Evolutionary conservation across 2,888 invertebrate genomes (phyloP).

Genomic region (Lobophora halterata): DNA sequence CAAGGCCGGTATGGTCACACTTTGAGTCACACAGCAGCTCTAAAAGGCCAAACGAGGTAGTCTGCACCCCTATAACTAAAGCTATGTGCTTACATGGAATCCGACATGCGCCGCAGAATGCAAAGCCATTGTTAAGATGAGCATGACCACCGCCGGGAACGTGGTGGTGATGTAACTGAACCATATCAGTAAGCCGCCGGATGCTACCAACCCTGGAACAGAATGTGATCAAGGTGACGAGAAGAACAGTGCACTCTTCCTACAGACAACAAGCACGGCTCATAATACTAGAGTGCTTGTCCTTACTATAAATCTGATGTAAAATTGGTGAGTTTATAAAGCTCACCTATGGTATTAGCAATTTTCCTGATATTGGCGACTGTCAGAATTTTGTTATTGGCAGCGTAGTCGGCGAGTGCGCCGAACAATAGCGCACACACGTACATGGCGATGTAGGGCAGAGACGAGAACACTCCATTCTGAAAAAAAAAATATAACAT

Average conservation of each 20-base stretch:
- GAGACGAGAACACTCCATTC: slow-evolving; percentile 73
- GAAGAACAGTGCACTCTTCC: too few relatives aligned
- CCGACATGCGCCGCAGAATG: slow-evolving; percentile 83
- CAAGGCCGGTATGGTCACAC: too few relatives aligned
- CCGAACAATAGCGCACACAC: slow-evolving; percentile 60
- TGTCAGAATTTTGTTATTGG: slow-evolving; percentile 48
- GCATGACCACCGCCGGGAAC: slow-evolving; percentile 67
- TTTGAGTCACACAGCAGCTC: too few relatives aligned
- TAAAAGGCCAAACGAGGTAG: background rate
- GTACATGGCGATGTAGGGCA: slow-evolving; percentile 76
- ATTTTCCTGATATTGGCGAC: slow-evolving; percentile 51
- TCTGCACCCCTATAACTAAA: background rate
- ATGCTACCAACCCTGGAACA: slow-evolving; percentile 47
- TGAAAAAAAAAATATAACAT: too few relatives aligned
- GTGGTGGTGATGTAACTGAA: slow-evolving; percentile 65
- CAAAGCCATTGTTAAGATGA: slow-evolving; percentile 79
- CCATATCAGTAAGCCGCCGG: slow-evolving; percentile 65
- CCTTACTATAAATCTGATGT: background rate
- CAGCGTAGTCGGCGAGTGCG: slow-evolving; percentile 42
- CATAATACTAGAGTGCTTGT: too few relatives aligned
- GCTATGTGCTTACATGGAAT: slow-evolving; percentile 70
- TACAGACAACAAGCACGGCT: too few relatives aligned
- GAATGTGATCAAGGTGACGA: too few relatives aligned
- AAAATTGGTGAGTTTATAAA: too few relatives aligned
- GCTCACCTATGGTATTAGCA: slow-evolving; percentile 72